Base-by-base conservation (phyloP, 1,140 invertebrate genomes). In the Drosophila saltans region DNA sequence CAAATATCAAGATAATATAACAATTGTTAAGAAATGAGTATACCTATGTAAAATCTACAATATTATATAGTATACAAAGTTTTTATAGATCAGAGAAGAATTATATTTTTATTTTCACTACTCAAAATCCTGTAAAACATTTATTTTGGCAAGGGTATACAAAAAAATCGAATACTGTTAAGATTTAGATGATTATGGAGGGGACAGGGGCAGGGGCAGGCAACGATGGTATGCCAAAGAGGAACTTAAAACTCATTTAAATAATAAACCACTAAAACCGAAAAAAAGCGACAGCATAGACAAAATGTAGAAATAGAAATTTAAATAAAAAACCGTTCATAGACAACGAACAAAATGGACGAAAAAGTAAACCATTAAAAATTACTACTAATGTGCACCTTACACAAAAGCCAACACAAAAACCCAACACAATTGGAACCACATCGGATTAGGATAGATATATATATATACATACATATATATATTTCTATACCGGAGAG, bases 331-430 rank as follows among this genome's bases (percentile, higher is more conserved):
- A 89, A 80, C 76, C 80, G 80, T 80, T 88, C 40, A 57, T 61
- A 77, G 66, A 70, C 55, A 55, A 77, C 84, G 71, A 84, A 84
- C 78, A 89, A 81, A 89, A 62, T 81, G 59, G 76, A 80, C 80
- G 64, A 80, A 84, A 88, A 81, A 89, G 80, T 89, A 84, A 89
- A 84, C 74, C 84, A 89, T 89, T 89, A 89, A 89, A 89, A 89
- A 89, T 89, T 89, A 89, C 84, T 89, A 84, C 84, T 89, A 89
- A 89, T 89, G 84, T 89, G 84, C 84, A 89, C 84, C 84, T 89
- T 89, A 89, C 84, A 89, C 84, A 84, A 89, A 89, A 67, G 67
- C 64, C 62, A 63, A 26, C 24, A 56, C 26, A 30, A 72, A 68
- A 68, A 40, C 58, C 67, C 60, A 59, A 63, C 16, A 68, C 36